Evolutionary conservation across 2,888 invertebrate genomes (phyloP), one percentile per base, ranked within the genome.

Genomic region (Keiferia lycopersicella): DNA sequence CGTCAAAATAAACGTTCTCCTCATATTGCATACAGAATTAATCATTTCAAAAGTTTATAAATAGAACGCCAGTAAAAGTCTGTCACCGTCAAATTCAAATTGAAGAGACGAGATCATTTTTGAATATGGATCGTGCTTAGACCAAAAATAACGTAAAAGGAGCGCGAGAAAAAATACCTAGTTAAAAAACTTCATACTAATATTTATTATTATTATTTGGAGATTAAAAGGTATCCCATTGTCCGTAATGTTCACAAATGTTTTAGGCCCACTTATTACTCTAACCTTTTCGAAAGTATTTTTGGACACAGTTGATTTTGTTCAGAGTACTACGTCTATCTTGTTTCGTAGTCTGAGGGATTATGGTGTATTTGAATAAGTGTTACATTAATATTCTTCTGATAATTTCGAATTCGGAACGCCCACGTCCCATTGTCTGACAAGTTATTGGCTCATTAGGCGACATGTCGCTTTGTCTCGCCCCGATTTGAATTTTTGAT

Each of bases 351-450:
- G 6, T 34, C 34, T 34, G 8, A 34, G 34, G 34, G 34, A 34
- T 34, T 10, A 10, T 34, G 80, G 78, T 81, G 73, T 88, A 90
- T 91, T 90, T 91, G 91, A 91, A 91, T 91, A 88, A 91, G 87
- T 88, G 90, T 86, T 82, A 83, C 91, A 89, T 91, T 89, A 91
- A 89, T 90, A 90, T 90, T 90, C 91, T 88, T 90, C 88, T 88
- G 88, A 86, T 89, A 87, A 89, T 88, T 87, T 86, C 75, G 85
- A 86, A 84, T 88, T 88, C 81, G 82, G 81, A 82, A 83, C 89
- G 86, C 91, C 91, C 84, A 89, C 91, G 81, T 79, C 76, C 87
- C 83, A 91, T 91, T 91, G 91, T 91, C 87, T 88, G 80, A 79
- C 81, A 83, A 89, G 87, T 91, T 91, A 91, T 91, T 87, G 91